Conservation (phyloP, 1,140 invertebrate species). For the Leptoteleia sp. region DNA sequence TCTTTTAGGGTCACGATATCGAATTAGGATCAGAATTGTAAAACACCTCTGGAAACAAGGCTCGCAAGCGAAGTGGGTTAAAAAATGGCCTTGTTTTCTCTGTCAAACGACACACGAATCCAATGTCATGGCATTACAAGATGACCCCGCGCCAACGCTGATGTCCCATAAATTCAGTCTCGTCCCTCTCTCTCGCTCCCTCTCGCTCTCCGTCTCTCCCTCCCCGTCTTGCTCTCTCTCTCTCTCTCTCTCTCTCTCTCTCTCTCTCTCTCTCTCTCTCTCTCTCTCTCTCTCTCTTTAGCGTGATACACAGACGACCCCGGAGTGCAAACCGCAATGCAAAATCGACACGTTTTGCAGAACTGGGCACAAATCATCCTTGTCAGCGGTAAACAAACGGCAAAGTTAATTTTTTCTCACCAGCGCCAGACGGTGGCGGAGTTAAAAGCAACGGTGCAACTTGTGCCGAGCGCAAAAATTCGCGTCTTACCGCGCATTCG, state of each 20-base stretch:
- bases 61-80: slow-evolving; percentile 44
- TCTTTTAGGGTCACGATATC: no score
- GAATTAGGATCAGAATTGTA: slow-evolving; percentile 58
- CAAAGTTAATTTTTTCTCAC: slow-evolving; percentile 68
- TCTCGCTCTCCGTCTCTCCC: no score
- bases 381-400: slow-evolving; percentile 65
- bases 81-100: slow-evolving; percentile 64
- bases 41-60: slow-evolving; percentile 56
- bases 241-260: no score
- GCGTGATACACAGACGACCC: slow-evolving; percentile 66
- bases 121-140: slow-evolving; percentile 53
- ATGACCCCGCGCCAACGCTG: slow-evolving; percentile 58
- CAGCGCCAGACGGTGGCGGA: slow-evolving; percentile 35
- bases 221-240: no score
- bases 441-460: slow-evolving; percentile 48
- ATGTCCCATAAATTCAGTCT: slow-evolving; percentile 66
- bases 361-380: slow-evolving; percentile 68
- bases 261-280: slow-evolving; percentile 14
- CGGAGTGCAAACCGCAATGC: slow-evolving; percentile 62
- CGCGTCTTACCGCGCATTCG: slow-evolving; percentile 30
- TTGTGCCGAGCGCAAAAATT: slow-evolving; percentile 42
- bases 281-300: slow-evolving; percentile 40
- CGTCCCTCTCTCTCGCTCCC: no score
- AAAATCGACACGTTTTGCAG: slow-evolving; percentile 73
- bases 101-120: slow-evolving; percentile 63